Base-by-base conservation (phyloP, 2,797 vertebrate genomes). In the Orientallactaga sibirica region DNA sequence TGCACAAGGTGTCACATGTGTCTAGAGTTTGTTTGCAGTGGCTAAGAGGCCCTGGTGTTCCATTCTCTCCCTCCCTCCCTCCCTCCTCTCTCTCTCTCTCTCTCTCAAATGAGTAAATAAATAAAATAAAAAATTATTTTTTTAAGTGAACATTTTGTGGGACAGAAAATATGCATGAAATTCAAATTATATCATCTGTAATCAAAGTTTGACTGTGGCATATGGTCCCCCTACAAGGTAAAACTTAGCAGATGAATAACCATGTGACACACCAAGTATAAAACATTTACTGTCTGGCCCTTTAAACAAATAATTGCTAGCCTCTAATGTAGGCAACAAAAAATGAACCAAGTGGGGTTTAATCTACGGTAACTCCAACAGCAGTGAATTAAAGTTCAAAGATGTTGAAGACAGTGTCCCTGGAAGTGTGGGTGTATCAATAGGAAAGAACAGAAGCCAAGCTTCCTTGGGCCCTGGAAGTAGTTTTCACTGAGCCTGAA, bases 231-330 rank as follows among this genome's bases (percentile, higher is more conserved):
- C 68, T 73, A 52, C 83, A 88, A 95, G 58, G 64, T 64, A 93
- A 87, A 84, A 90, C 12, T 15, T 27, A 83, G 70, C 91, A 91
- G 37, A 75, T 81, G 68, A 2, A 55, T 85, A 37, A 79, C 41
- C 52, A n/a, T 58, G 10, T 70, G 37, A 85, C n/a, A 67, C 67
- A 79, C 14, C 70, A 82, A 92, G 76, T 66, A 24, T 91, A 62
- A 96, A 93, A 52, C 86, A 92, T 27, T 92, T 76, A 58, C 73
- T 64, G 0, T 77, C 27, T 52, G 62, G 5, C 41, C 27, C 48
- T 93, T 88, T 74, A 52, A 80, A 77, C 79, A 77, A 96, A 83
- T 74, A 58, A 52, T 43, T 48, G 79, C 88, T 66, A 83, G 27
- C 29, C 8, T 27, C 55, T 92, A 25, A 3, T 3, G 15, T 85